A percentile compares a stretch with the other conserved stretches of the same genome.
These are phyloP conservation scores for Cairina moschata DNA, from an alignment of 2,113 vertebrate genomes.

Conservation along the genomic window DNA sequence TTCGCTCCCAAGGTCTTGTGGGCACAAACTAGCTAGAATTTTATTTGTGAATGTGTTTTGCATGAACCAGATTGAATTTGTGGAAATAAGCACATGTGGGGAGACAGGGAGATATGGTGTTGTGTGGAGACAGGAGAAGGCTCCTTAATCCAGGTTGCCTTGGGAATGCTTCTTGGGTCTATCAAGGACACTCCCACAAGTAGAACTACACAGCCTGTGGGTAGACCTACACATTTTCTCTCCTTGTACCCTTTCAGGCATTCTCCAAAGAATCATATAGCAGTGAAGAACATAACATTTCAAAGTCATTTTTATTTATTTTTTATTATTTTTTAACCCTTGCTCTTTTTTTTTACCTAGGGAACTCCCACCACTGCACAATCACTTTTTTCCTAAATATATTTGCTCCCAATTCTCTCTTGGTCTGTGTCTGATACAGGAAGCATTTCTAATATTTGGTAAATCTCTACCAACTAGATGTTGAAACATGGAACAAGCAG, in stretches of 20 bases:
- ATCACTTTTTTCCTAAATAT: background rate
- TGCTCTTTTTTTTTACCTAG: background rate
- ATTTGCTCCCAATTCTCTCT: background rate
- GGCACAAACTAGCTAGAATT: background rate
- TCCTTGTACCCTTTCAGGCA: background rate
- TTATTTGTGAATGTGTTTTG: background rate
- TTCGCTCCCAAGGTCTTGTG: background rate
- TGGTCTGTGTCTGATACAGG: fast-evolving
- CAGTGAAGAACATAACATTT: fast-evolving
- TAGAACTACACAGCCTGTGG: background rate
- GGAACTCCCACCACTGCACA: background rate
- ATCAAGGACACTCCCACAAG: background rate
- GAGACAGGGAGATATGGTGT: fast-evolving
- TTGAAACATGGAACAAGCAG: background rate
- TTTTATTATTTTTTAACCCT: background rate
- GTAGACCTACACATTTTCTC: background rate
- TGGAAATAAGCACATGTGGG: background rate
- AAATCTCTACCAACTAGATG: background rate
- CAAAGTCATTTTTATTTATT: background rate
- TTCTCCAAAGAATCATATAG: background rate
- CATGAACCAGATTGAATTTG: background rate
- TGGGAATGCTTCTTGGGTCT: background rate
- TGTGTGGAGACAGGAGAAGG: background rate
- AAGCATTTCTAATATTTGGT: background rate
- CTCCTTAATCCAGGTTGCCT: background rate